Conservation (phyloP, 2,797 vertebrate species). For the Pelochelys cantorii region DNA sequence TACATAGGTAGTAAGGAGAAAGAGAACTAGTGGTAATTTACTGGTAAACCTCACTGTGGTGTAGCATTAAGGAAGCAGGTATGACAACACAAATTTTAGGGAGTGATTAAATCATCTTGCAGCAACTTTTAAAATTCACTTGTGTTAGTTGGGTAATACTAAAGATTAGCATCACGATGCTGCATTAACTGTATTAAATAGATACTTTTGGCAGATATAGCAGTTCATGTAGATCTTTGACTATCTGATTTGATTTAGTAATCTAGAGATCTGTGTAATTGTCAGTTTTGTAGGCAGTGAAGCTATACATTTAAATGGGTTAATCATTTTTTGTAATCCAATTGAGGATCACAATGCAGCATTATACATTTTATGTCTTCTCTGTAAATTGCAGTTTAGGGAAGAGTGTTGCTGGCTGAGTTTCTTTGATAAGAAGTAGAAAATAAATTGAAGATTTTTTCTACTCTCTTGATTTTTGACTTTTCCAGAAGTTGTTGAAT, state of each 20-base stretch:
- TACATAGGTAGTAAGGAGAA: slow-evolving; percentile 29
- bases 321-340: not conserved
- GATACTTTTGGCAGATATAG: not conserved
- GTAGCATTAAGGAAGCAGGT: not conserved
- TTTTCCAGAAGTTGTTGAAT: not conserved
- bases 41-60: not conserved
- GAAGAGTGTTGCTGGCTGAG: not conserved
- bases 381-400: not conserved
- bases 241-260: not conserved
- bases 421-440: not conserved
- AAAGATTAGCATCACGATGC: not conserved
- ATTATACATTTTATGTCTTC: not conserved
- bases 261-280: not conserved
- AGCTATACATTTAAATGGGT: not conserved
- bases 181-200: not conserved
- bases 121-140: slow-evolving; percentile 6
- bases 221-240: not conserved
- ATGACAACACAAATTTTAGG: not conserved
- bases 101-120: slow-evolving; percentile 21
- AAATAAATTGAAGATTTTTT: not conserved
- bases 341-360: not conserved
- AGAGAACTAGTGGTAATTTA: not conserved
- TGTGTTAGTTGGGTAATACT: not conserved
- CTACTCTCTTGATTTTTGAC: not conserved
- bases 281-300: not conserved